Base-by-base conservation (phyloP, 2,888 invertebrate genomes). In the Cheilosia vernalis region DNA sequence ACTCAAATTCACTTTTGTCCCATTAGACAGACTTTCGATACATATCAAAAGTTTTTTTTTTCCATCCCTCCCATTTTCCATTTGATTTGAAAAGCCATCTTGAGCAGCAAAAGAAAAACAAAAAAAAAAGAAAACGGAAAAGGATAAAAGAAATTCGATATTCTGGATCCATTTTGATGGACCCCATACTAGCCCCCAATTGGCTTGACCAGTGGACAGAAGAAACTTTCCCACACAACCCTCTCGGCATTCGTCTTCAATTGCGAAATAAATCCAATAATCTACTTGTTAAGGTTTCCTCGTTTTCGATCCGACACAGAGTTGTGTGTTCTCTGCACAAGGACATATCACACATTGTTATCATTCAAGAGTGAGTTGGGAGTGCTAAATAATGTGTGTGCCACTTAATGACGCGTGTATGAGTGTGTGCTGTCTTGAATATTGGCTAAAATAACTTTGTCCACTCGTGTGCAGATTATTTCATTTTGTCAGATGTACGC, bases 191-290 rank as follows among this genome's bases (percentile, higher is more conserved):
- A 51, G 51, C 44, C 49, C 42, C 44, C 40, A 77, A 77, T 77
- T 77, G 64, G 60, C 58, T 72, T 61, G 58, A 44, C 51, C 30
- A 19, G 53, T 6, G 19, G 44, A 15, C 21, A 40, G n/a, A 9
- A 17, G 55, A 56, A 79, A 63, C 56, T 66, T 79, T 69, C 40
- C 17, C 51, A 47, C 63, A 21, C 30, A 37, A 37, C 51, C 5
- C 21, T 4, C 13, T 40, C 17, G 5, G 7, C 44, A 53, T 63
- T 13, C 37, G 37, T 37, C 58, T 64, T 64, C 79, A 74, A 84
- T 84, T 84, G 83, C 73, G 79, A 79, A 79, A 84, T 84, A 84
- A 84, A 84, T 84, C 80, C 79, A 84, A 84, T 84, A 80, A 84
- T 84, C 84, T 66, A 84, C 80, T 84, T 84, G 78, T 80, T 79